Evolutionary conservation across 2,113 vertebrate genomes (phyloP).

Genomic region (Dicerorhinus sumatrensis): DNA sequence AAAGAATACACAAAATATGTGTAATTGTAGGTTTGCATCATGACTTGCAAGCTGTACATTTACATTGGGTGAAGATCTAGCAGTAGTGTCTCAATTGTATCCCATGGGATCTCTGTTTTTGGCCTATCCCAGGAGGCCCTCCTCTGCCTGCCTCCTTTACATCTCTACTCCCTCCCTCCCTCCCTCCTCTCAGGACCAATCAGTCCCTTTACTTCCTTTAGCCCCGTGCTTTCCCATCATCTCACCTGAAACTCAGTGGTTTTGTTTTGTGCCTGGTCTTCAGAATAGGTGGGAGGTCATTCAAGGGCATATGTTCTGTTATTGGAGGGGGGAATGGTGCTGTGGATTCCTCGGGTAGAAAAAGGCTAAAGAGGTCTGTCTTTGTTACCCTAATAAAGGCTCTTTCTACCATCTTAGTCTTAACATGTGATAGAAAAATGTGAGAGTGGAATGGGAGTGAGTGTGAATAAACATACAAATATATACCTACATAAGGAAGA

Average conservation of each 20-base stretch:
- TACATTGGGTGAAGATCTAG: background rate
- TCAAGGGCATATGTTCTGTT: background rate
- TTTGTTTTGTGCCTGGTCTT: background rate
- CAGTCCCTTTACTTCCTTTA: background rate
- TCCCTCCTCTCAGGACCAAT: background rate
- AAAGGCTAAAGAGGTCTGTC: background rate
- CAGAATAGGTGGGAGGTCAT: background rate
- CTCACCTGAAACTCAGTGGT: background rate
- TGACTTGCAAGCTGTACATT: background rate
- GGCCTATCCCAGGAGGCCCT: accelerated
- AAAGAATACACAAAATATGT: background rate
- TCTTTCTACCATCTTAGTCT: background rate
- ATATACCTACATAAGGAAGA: background rate
- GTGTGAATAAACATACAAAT: background rate
- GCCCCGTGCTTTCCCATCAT: background rate
- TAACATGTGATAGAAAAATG: background rate
- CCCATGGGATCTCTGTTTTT: background rate
- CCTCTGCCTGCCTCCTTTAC: background rate
- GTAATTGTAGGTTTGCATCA: background rate
- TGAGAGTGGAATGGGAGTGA: background rate
- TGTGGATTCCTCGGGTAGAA: background rate
- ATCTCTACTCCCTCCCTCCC: background rate
- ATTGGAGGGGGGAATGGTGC: background rate
- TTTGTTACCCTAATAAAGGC: background rate
- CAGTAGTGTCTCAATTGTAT: background rate